phyloP scores from a whole-genome alignment of 2,888 invertebrate genomes.

The Tipula helvola region DNA sequence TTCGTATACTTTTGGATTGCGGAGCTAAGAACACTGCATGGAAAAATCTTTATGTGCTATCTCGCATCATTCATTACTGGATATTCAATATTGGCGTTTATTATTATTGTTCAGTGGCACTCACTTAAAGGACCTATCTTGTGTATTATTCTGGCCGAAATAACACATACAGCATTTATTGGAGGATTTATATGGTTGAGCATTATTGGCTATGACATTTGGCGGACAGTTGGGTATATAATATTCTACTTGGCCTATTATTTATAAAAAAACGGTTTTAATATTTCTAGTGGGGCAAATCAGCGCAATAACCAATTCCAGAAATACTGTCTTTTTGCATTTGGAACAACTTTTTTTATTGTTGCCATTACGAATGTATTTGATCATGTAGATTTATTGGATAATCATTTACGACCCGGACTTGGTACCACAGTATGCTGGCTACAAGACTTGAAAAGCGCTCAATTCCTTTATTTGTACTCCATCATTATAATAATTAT shows the following conservation, averaged over 20 bases:
- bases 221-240: constrained; percentile 39
- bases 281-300: not conserved
- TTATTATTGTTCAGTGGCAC: not conserved
- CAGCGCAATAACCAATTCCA: not conserved
- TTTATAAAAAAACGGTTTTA: not conserved
- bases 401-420: not conserved
- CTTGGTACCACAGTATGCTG: not conserved
- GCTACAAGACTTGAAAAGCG: not conserved
- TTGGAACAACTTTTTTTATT: not conserved
- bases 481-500: constrained; percentile 28
- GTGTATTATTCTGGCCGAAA: not conserved
- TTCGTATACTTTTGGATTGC: constrained; percentile 58
- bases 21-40: constrained; percentile 37
- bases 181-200: constrained; percentile 81
- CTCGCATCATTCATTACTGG: not conserved
- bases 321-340: not conserved
- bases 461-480: constrained; percentile 26
- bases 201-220: constrained; percentile 77
- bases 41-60: constrained; percentile 1
- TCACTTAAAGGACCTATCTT: constrained; percentile 17
- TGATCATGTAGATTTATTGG: not conserved
- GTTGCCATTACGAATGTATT: not conserved
- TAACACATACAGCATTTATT: constrained; percentile 43
- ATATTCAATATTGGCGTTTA: not conserved
- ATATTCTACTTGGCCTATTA: not conserved